Base-by-base conservation (phyloP, 1,140 invertebrate genomes). In the Musca vetustissima region DNA sequence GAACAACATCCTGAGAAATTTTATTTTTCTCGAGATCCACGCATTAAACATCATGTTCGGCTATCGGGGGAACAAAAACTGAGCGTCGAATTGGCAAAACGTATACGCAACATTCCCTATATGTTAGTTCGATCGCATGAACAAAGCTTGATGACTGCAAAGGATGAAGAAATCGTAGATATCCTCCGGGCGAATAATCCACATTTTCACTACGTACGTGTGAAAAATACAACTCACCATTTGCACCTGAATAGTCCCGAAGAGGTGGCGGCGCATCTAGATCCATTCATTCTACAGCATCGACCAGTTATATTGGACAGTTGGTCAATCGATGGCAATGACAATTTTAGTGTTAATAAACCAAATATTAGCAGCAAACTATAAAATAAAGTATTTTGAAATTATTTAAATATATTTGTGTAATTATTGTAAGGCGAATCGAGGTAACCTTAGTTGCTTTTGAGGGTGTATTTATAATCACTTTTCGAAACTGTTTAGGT, bases 211-310 rank as follows among this genome's bases (percentile, higher is more conserved):
- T 85, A 84, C 69, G 80, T 86, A 36, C 81, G 85, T 66, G 74
- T 90, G 1, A 87, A 88, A 14, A 88, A 85, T 6, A 74, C 75
- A 6, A 75, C 75, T 11, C 91, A 92, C 81, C 76, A 78, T 25
- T 78, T 89, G 9, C 91, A 93, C 78, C 83, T 93, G 47, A 90
- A 87, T 61, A 82, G 89, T 72, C 86, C 91, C 4, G 83, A 88
- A 73, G 73, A 76, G 64, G 65, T 66, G 24, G 48, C 65, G 14
- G n/a, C 17, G 7, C 11, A 43, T 15, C 15, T 66, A 17, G 32
- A 6, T 32, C 47, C 64, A 25, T 66, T 66, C 32, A 25, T 66
- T 32, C 25, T 50, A 15, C 25, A n/a, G 17, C 22, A 66, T 24
- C 24, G 43, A 13, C 64, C 64, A 2, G 14, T 52, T 11, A 24